Conservation (phyloP, 2,113 vertebrate genomes). For the human (Homo sapiens) region DNA sequence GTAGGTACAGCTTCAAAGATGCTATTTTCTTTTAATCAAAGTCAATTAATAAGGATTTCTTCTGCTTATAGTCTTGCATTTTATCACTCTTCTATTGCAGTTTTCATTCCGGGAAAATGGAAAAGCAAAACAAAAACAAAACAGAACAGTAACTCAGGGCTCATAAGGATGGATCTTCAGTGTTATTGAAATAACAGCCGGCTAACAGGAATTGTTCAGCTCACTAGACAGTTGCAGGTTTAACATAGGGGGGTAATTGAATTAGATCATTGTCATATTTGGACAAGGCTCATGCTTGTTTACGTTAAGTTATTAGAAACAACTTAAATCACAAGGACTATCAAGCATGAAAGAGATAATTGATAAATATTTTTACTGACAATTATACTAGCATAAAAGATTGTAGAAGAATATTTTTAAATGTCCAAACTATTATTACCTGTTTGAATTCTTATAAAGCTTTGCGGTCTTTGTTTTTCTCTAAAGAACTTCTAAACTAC, state of each 20-base stretch:
- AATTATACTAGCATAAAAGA: not conserved
- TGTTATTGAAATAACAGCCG: not conserved
- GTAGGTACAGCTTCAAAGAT: not conserved
- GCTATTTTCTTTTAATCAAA: not conserved
- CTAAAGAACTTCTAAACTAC: not conserved
- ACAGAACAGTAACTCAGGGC: not conserved
- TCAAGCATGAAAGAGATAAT: not conserved
- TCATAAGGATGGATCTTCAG: not conserved
- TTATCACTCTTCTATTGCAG: not conserved
- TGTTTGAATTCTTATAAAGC: not conserved
- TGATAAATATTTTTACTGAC: not conserved
- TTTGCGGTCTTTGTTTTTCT: not conserved
- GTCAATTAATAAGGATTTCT: not conserved
- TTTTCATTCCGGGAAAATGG: conserved; percentile 1
- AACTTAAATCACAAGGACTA: not conserved
- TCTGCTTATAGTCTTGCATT: not conserved
- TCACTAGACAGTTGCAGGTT: not conserved
- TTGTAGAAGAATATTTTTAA: not conserved
- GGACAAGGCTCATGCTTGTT: conserved; percentile 4
- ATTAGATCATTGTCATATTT: conserved; percentile 38
- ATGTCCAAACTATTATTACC: not conserved
- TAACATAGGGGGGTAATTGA: not conserved
- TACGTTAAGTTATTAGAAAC: conserved; percentile 21
- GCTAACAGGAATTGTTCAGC: not conserved
- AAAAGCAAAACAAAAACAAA: not conserved